Evolutionary conservation across 2,888 invertebrate genomes (phyloP), one percentile per base, ranked within the genome.

Genomic region (Unio delphinus): DNA sequence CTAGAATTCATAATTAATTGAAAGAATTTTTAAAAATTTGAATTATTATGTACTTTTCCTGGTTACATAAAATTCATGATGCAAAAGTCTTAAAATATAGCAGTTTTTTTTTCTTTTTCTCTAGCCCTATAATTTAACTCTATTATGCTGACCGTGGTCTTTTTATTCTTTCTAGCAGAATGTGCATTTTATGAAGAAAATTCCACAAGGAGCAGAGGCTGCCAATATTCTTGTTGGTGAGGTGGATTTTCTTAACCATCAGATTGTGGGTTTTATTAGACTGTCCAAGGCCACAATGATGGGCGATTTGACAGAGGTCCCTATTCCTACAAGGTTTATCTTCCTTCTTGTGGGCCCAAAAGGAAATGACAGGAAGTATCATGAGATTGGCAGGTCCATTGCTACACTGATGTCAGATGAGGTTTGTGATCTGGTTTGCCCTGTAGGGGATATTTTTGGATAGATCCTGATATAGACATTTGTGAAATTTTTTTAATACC

Each of bases 221-320:
- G 96, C 97, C 73, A 99, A 99, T 89, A 98, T 99, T 82, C 92
- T 99, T 64, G 97, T 99, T 0, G 99, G 99, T 45, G 98, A 98
- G 91, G 96, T 98, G 11, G 97, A 98, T 89, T 98, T 98, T 88
- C 92, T 99, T 68, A 95, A 96, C 76, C 96, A 96, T 90, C 95
- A 96, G 8, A 91, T 99, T 70, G 95, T 97, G 70, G 98, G 96
- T 54, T 99, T 99, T 89, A 94, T 98, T 70, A 94, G 98, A 67
- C 92, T 99, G 66, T 95, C 94, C 88, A 94, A 95, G 78, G 95
- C 97, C 7, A 93, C 94, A 11, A 93, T 96, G 79, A 94, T 99
- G 92, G 98, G 97, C 8, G 97, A 98, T 89, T 91, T 99, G 67
- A 98, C 98, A 1, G 98, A 99, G 92, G 98, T 98, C 58, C 95